A percentile compares a stretch with the other conserved stretches of the same genome.
Conservation (phyloP, 2,888 invertebrate genomes). For the Idaea aversata region DNA sequence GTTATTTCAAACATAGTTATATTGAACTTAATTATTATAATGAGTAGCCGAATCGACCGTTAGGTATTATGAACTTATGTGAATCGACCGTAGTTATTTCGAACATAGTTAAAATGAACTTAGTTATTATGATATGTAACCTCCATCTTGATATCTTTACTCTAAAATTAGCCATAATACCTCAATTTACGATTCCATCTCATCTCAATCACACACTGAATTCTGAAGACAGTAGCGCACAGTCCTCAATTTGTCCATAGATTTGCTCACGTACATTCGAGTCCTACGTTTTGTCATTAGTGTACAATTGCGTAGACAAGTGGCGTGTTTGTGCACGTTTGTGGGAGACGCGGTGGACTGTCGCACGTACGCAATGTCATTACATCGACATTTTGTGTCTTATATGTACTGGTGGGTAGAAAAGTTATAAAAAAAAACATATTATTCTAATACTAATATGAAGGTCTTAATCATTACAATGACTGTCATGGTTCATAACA, state of each 20-base stretch:
- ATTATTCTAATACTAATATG: no score
- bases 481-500: no score
- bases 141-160: background rate
- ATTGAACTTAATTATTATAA: no score
- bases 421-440: conserved; percentile 24
- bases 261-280: conserved; percentile 52
- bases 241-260: conserved; percentile 38
- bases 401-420: conserved; percentile 38
- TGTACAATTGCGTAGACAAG: conserved; percentile 45
- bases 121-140: no score
- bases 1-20: no score
- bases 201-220: conserved; percentile 30
- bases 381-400: conserved; percentile 50
- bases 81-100: no score
- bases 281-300: conserved; percentile 41
- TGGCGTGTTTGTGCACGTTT: conserved; percentile 58
- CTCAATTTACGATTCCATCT: conserved; percentile 10
- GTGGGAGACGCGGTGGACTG: conserved; percentile 48
- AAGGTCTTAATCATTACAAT: no score
- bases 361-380: conserved; percentile 68
- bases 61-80: no score
- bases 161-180: background rate
- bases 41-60: no score
- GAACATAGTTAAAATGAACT: no score
- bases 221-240: conserved; percentile 46